These are phyloP conservation scores for Hystrix brachyura DNA, from an alignment of 2,113 vertebrate genomes.

Conservation along the genomic window DNA sequence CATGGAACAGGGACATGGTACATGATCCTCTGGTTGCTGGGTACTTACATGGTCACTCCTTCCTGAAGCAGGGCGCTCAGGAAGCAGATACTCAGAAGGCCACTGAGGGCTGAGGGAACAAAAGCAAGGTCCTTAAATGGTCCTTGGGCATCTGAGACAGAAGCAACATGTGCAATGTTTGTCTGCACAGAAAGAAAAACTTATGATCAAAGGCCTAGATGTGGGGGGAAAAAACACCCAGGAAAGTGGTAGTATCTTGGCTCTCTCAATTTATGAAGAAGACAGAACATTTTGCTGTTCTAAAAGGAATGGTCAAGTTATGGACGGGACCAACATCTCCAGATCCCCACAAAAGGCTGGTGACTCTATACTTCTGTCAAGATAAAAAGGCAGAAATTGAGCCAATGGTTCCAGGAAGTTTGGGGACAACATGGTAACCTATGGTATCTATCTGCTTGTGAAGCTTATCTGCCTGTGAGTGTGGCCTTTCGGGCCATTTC, in stretches of 20 bases:
- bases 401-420: background rate
- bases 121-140: background rate
- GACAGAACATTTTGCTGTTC: background rate
- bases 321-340: background rate
- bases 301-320: background rate
- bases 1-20: background rate
- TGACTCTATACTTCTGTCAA: background rate
- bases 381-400: background rate
- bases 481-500: background rate
- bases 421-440: background rate
- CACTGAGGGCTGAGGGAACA: background rate
- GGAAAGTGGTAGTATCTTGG: background rate
- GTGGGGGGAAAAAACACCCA: background rate
- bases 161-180: background rate
- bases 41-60: background rate
- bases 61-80: background rate
- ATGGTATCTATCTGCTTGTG: background rate
- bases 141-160: background rate
- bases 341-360: background rate
- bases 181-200: background rate
- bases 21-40: background rate
- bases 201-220: background rate
- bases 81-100: background rate
- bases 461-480: background rate
- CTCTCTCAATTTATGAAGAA: background rate